phyloP scores from a whole-genome alignment of 1,140 invertebrate genomes.

The Aphelenchoides avenae region DNA sequence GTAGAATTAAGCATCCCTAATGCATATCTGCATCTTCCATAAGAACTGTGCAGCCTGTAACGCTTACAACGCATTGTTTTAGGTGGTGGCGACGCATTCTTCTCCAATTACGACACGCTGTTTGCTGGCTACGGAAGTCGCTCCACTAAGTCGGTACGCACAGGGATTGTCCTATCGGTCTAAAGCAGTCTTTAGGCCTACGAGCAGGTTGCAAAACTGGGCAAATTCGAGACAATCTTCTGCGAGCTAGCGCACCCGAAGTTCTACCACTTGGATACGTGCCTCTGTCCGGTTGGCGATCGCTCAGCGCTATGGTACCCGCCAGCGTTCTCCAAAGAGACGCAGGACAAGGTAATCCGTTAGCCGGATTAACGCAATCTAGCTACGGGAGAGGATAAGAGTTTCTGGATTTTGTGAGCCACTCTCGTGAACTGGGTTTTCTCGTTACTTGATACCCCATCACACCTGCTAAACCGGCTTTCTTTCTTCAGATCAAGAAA shows the following conservation, averaged over 20 bases:
- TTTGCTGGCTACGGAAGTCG: slow-evolving; percentile 55
- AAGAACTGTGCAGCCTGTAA: too few relatives aligned
- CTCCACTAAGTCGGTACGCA: slow-evolving; percentile 45
- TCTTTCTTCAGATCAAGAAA: slow-evolving; percentile 39
- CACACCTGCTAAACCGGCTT: too few relatives aligned
- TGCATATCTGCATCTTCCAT: too few relatives aligned
- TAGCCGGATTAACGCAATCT: too few relatives aligned
- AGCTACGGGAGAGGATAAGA: too few relatives aligned
- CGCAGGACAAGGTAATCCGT: slow-evolving; percentile 51
- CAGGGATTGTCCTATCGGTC: too few relatives aligned
- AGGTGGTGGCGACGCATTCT: slow-evolving; percentile 55
- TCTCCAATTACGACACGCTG: slow-evolving; percentile 51
- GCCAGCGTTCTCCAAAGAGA: slow-evolving; percentile 45
- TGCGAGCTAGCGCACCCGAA: slow-evolving; percentile 50
- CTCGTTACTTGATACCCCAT: too few relatives aligned
- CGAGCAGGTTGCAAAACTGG: slow-evolving; percentile 35
- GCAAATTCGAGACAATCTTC: slow-evolving; percentile 49
- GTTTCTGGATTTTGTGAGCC: neutral
- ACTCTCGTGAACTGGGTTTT: too few relatives aligned
- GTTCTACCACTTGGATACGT: slow-evolving; percentile 59
- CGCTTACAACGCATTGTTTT: too few relatives aligned
- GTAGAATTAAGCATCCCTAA: too few relatives aligned
- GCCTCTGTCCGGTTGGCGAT: slow-evolving; percentile 50
- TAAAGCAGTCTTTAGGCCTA: slow-evolving; percentile 51
- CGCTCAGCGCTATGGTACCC: slow-evolving; percentile 55